phyloP scores from a whole-genome alignment of 1,140 invertebrate genomes.

The Drosophila bocki region DNA sequence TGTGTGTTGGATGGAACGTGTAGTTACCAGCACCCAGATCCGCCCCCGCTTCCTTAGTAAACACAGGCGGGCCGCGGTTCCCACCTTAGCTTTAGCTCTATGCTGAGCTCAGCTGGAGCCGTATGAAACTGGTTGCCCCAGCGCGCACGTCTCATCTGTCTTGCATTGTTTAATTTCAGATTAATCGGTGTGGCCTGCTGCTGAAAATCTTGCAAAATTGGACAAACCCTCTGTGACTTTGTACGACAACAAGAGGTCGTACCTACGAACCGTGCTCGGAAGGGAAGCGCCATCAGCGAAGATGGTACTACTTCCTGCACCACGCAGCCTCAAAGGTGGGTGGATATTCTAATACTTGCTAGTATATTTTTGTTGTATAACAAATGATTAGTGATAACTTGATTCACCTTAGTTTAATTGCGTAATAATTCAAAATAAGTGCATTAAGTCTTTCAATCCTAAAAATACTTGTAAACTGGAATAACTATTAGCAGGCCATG shows the following conservation, averaged over 20 bases:
- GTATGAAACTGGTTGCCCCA: constrained; percentile 3
- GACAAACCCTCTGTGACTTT: constrained; percentile 84
- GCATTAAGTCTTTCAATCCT: not conserved
- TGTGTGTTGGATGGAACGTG: constrained; percentile 32
- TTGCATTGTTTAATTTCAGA: constrained; percentile 38
- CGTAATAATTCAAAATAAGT: no score
- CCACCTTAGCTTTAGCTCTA: constrained; percentile 1
- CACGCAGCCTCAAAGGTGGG: constrained; percentile 81
- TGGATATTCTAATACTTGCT: not conserved
- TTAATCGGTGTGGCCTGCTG: constrained; percentile 58
- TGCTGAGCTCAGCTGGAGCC: constrained; percentile 9
- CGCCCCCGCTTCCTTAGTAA: constrained; percentile 5
- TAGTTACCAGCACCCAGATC: constrained; percentile 6
- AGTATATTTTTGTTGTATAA: not conserved
- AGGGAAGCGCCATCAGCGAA: constrained; percentile 82
- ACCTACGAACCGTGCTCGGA: constrained; percentile 76
- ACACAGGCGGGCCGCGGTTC: constrained; percentile 10
- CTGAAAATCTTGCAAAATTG: constrained; percentile 81
- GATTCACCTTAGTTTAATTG: not conserved
- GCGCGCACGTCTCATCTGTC: not conserved
- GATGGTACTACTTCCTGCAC: constrained; percentile 81
- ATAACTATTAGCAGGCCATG: not conserved
- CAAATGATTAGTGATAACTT: not conserved
- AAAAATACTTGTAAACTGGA: not conserved
- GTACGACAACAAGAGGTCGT: constrained; percentile 84